Base-by-base conservation (phyloP, 1,140 invertebrate genomes). In the Solenopsis invicta region DNA sequence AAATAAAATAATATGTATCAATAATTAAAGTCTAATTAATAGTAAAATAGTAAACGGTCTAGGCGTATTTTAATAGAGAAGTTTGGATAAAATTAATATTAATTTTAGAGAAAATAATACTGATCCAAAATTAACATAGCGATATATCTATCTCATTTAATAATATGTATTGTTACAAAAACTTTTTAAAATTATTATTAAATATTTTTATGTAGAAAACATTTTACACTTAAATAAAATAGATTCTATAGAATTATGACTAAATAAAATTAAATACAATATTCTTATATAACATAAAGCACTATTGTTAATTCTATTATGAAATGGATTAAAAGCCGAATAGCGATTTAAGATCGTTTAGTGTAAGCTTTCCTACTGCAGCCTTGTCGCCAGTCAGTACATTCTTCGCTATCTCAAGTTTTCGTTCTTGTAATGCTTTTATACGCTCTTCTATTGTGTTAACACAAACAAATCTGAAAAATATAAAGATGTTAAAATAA, bases 391-490 rank as follows among this genome's bases (percentile, higher is more conserved):
- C 98, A 0, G 96, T 97, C 13, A 98, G 94, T 48, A 99, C 96
- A 90, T 96, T 97, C n/a, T 97, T 96, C 0, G 98, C 98, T 52
- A 99, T 92, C n/a, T 96, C 95, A 41, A 98, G 90, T 93, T 99
- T 99, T 48, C 96, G 96, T 45, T 98, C 96, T 94, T 99, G 99
- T 12, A 99, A 95, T 4, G 95, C 93, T 71, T 75, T 59, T 18
- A 99, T 98, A 59, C 97, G 96, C 90, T 98, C 97, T 94, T 99
- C 98, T 41, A 99, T 97, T 0, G 98, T 99, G 50, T 98, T 97
- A 77, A 96, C 93, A 84, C 97, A 97, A 87, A 99, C 96, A 93
- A 99, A 98, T 91, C 98, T 98, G 92, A 54, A 41, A 82, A 56
- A 48, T 2, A 16, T 4, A 24, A 45, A 37, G 10, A 45, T 24